Evolutionary conservation across 30 jellyfish, hydroid and myxozoan genomes (phyloP).

Genomic region (Nemopilema nomurai): DNA sequence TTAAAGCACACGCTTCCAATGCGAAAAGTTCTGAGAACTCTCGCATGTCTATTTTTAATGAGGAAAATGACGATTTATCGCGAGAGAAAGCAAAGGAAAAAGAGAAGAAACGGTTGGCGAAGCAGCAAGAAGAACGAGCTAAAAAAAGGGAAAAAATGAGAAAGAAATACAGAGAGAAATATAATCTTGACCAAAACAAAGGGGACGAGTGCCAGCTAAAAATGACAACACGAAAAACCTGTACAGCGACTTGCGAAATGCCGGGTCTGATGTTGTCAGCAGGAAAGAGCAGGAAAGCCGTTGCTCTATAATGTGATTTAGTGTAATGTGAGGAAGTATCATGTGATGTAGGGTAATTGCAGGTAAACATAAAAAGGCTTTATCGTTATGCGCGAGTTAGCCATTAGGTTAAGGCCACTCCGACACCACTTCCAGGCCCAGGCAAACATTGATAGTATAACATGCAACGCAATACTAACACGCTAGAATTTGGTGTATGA

Average conservation of each 20-base stretch:
- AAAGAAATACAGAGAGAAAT: slow-evolving; percentile 9
- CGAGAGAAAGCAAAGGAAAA: slow-evolving; percentile 13
- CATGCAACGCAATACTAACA: too few species aligned
- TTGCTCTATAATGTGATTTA: background rate
- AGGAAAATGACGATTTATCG: background rate
- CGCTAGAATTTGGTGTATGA: too few species aligned
- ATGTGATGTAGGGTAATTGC: too few species aligned
- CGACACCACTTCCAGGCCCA: too few species aligned
- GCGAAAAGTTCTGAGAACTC: background rate
- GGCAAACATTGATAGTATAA: too few species aligned
- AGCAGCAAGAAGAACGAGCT: background rate
- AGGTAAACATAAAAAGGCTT: too few species aligned
- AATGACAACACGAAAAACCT: background rate
- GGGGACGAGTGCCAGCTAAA: background rate
- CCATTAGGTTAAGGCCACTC: too few species aligned
- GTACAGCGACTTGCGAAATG: background rate
- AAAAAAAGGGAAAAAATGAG: slow-evolving; percentile 4
- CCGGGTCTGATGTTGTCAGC: background rate
- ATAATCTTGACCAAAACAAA: background rate
- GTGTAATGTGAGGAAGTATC: background rate
- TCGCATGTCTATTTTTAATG: background rate
- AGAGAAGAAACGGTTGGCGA: background rate
- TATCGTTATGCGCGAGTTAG: too few species aligned
- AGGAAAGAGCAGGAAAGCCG: background rate
- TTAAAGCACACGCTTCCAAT: background rate